Evolutionary conservation across 2,888 invertebrate genomes (phyloP).

Genomic region (Pollenia labialis): DNA sequence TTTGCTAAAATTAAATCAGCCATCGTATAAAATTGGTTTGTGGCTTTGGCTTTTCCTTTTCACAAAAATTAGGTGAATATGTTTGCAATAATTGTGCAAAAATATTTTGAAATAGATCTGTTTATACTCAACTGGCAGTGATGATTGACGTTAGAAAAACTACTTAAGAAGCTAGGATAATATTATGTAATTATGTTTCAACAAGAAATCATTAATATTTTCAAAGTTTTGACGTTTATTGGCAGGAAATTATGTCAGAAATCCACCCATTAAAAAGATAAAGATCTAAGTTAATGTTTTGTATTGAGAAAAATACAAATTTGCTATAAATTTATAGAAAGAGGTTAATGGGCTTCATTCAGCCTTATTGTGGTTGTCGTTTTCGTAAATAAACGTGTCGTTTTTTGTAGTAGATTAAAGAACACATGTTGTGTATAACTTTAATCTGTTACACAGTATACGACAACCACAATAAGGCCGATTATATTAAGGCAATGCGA

Average conservation of each 20-base stretch:
- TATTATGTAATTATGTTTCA: constrained; percentile 19
- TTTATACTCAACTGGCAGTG: constrained; percentile 13
- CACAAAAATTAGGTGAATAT: constrained; percentile 10
- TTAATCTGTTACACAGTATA: too few species aligned
- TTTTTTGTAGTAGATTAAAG: too few species aligned
- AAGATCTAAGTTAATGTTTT: background rate
- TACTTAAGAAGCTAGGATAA: constrained; percentile 64
- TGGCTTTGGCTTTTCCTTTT: background rate
- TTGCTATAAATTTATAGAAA: background rate
- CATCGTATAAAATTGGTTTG: background rate
- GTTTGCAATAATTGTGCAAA: constrained; percentile 28
- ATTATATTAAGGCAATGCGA: too few species aligned
- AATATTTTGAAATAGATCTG: constrained; percentile 45
- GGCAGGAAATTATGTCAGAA: constrained; percentile 29
- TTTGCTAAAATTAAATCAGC: background rate
- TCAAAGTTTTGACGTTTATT: background rate
- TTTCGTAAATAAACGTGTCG: too few species aligned
- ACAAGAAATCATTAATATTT: constrained; percentile 23
- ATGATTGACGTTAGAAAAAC: constrained; percentile 67
- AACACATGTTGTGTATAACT: too few species aligned
- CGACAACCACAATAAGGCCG: too few species aligned
- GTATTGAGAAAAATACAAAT: background rate
- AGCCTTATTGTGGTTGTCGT: too few species aligned
- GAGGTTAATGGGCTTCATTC: too few species aligned
- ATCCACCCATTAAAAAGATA: background rate